Evolutionary conservation across 2,113 vertebrate species (phyloP).

Genomic region (Felis catus): F.catus_Fca126_mat1.0 CM031426.1:37873001-37873500

Average conservation of each 20-base stretch:
- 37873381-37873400: slow-evolving; percentile 8
- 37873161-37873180: not conserved
- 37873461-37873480: slow-evolving; percentile 52
- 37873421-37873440: slow-evolving; percentile 71
- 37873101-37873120: not conserved
- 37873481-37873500: slow-evolving; percentile 50
- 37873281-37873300: slow-evolving; percentile 59
- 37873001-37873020: no score
- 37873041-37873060: not conserved
- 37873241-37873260: slow-evolving; percentile 14
- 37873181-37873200: not conserved
- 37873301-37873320: slow-evolving; percentile 78
- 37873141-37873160: not conserved
- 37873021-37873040: no score
- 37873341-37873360: slow-evolving; percentile 70
- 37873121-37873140: not conserved
- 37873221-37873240: slow-evolving; percentile 63
- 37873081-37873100: not conserved
- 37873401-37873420: slow-evolving; percentile 67
- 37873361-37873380: slow-evolving; percentile 55
- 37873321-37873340: slow-evolving; percentile 73
- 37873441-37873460: slow-evolving; percentile 77
- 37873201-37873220: not conserved
- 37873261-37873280: slow-evolving; percentile 52
- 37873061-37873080: not conserved